Evolutionary conservation across 1,140 invertebrate genomes (phyloP), one percentile per base, ranked within the genome.

Genomic region (Laodelphax striatellus): DNA sequence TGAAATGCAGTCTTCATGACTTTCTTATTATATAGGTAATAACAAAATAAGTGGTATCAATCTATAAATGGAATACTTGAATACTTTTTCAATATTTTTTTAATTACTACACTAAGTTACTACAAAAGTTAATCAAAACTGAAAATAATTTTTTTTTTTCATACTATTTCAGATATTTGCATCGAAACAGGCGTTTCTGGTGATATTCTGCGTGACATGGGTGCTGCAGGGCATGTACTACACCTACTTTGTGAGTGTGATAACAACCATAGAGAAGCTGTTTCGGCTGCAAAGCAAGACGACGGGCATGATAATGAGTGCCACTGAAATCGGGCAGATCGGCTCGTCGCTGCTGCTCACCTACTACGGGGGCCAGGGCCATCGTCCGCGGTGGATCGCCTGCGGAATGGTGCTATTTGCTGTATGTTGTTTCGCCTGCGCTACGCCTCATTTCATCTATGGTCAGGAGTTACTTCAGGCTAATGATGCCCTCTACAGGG

Each of bases 201-300:
- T 87, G 58, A 86, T 89, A 9, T 95, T 94, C 73, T 89, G 92
- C 67, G 77, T 90, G 58, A 89, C 88, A 16, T 92, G 89, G 82
- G 88, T 95, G 0, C 77, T 94, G 11, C 91, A 94, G 74, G 92
- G 92, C 31, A 94, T 94, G 87, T 95, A 90, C 71, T 90, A 90
- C 73, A 94, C 92, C 19, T 98, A 97, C 73, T 93, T 97, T 71
- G 94, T 95, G 31, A 94, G 90, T 68, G 92, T 95, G 58, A 93
- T 97, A 69, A 97, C 95, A 24, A 97, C 94, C 9, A 91, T 98
- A 42, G 94, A 98, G 74, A 97, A 97, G 76, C 78, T 97, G 34
- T 97, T 95, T 72, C 90, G 93, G 77, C 90, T 97, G 52, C 92
- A 94, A 68, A 95, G 92, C 55, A 93, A 92, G 71, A 94, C 92